These are phyloP conservation scores for Drosophila lacicola DNA, from an alignment of 2,888 invertebrate species.

Conservation along the genomic window DNA sequence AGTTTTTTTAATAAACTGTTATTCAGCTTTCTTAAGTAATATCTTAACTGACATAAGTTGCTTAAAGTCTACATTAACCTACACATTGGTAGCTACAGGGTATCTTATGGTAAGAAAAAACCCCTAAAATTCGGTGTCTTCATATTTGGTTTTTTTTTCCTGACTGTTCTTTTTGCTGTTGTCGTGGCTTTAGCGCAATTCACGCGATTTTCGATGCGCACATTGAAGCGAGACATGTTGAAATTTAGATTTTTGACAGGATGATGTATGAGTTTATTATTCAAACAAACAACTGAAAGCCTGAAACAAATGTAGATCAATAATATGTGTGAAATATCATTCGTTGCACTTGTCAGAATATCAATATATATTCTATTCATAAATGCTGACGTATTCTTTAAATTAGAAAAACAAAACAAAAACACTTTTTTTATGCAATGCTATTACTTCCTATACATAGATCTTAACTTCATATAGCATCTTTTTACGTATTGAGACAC, in stretches of 20 bases:
- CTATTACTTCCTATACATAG: no score
- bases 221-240: constrained; percentile 29
- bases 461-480: no score
- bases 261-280: constrained; percentile 18
- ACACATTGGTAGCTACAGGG: neutral
- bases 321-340: constrained; percentile 3
- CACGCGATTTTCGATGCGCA: constrained; percentile 25
- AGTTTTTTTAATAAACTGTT: no score
- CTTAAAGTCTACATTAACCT: no score
- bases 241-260: constrained; percentile 10
- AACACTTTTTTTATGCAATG: no score
- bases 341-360: constrained; percentile 8
- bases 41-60: no score
- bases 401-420: neutral
- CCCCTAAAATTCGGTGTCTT: neutral
- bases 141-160: constrained; percentile 5
- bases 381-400: neutral
- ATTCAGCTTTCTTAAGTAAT: no score
- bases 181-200: constrained; percentile 33
- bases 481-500: no score
- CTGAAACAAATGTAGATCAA: neutral
- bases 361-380: neutral
- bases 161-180: constrained; percentile 16
- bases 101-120: neutral
- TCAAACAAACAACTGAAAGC: neutral